Conservation (phyloP, 2,797 vertebrate genomes). For the Margarornis squamiger region DNA sequence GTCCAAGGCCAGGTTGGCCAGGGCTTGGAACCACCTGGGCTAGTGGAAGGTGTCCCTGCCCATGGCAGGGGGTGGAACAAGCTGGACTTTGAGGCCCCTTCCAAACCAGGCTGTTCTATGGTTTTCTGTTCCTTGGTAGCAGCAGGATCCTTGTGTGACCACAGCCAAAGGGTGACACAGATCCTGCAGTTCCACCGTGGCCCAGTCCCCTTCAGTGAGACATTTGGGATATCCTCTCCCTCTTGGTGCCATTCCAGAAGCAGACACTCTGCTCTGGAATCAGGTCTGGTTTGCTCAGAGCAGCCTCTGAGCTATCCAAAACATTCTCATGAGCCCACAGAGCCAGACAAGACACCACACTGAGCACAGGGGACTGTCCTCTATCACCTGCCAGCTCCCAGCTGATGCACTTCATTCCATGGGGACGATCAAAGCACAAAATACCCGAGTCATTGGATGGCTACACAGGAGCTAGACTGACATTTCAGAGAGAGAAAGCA, state of each 20-base stretch:
- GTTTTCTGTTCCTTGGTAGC: neutral
- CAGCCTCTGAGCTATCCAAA: neutral
- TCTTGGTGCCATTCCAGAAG: neutral
- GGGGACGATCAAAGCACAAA: neutral
- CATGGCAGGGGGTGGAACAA: neutral
- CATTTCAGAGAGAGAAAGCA: neutral
- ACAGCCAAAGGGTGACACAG: neutral
- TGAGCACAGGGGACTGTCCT: neutral
- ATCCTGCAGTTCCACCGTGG: rapidly evolving
- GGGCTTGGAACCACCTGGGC: neutral
- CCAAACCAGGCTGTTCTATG: too few species aligned
- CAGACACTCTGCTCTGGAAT: neutral
- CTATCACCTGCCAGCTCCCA: neutral
- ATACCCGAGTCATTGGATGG: neutral
- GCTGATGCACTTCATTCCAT: neutral
- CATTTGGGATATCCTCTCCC: neutral
- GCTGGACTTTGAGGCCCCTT: neutral
- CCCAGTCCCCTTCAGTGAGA: neutral
- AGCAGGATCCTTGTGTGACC: neutral
- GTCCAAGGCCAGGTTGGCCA: rapidly evolving
- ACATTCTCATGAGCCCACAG: neutral
- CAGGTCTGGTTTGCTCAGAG: neutral
- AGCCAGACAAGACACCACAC: neutral
- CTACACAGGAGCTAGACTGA: neutral
- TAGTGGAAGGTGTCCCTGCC: neutral